These are phyloP conservation scores for Microplitis demolitor DNA, from an alignment of 1,140 invertebrate species.

Conservation along the genomic window DNA sequence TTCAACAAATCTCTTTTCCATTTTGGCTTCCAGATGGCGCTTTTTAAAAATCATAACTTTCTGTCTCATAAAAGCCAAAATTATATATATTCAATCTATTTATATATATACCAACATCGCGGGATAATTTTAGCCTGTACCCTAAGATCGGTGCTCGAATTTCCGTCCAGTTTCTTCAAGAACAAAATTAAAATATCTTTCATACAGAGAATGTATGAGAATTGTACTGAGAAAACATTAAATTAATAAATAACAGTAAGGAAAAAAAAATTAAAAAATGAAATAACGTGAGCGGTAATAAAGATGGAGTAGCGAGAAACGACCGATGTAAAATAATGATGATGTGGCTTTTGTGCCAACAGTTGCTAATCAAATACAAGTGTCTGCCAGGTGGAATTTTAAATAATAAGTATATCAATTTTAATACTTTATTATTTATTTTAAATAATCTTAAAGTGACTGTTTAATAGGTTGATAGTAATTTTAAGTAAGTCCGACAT, in stretches of 20 bases:
- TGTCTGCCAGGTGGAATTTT: conserved; percentile 44
- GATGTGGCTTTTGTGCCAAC: conserved; percentile 40
- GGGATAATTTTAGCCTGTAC: conserved; percentile 18
- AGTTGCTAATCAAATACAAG: conserved; percentile 54
- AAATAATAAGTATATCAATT: neutral
- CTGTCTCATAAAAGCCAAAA: conserved; percentile 10
- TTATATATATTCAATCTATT: neutral
- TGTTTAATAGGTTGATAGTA: neutral
- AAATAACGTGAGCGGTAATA: neutral
- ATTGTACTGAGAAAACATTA: no score
- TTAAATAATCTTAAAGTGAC: conserved; percentile 8
- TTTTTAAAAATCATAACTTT: no score
- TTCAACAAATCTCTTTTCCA: no score
- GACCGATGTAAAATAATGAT: conserved; percentile 23
- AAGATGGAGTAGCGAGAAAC: conserved; percentile 10
- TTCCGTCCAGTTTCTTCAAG: neutral
- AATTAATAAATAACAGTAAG: neutral
- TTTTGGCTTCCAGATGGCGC: neutral
- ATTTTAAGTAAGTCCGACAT: no score
- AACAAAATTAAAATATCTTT: no score
- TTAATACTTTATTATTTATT: neutral
- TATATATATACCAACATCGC: neutral
- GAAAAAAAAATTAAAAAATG: neutral
- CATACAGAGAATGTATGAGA: no score
- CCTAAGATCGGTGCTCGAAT: conserved; percentile 4